Percentiles rank a stretch among this genome's conserved stretches.
Evolutionary conservation across 2,888 invertebrate species (phyloP).

Genomic region (Cataglyphis cursor): DNA sequence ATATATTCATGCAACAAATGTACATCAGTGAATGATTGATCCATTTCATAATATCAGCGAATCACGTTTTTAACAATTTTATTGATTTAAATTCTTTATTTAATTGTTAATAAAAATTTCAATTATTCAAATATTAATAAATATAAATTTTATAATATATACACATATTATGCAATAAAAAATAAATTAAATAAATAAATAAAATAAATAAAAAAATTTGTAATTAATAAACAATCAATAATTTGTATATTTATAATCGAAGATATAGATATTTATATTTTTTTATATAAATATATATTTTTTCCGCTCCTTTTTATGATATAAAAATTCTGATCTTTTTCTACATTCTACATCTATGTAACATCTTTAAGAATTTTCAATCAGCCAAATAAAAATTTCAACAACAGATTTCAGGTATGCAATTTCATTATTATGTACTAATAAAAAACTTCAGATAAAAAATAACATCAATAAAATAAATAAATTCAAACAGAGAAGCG

Average conservation of each 20-base stretch:
- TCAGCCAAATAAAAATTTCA: background rate
- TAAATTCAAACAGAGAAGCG: background rate
- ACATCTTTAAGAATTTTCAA: background rate
- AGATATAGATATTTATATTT: background rate
- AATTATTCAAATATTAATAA: background rate
- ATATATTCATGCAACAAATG: background rate
- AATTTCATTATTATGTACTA: background rate
- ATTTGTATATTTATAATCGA: background rate
- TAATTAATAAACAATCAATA: conserved; percentile 17
- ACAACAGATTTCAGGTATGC: background rate
- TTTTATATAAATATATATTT: background rate
- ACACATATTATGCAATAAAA: no score
- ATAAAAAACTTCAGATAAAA: background rate
- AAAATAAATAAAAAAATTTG: background rate
- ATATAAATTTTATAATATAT: no score
- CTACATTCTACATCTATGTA: background rate
- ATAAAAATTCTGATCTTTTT: background rate
- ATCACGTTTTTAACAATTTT: conserved; percentile 1
- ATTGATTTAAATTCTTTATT: conserved; percentile 2
- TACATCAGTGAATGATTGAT: background rate
- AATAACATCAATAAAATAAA: background rate
- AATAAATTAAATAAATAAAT: background rate
- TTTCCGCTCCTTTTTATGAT: background rate
- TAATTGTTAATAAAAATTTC: conserved; percentile 6
- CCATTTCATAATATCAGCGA: background rate